Evolutionary conservation across 2,797 vertebrate genomes (phyloP), one percentile per base, ranked within the genome.

Genomic region (Pseudomugil gertrudae): DNA sequence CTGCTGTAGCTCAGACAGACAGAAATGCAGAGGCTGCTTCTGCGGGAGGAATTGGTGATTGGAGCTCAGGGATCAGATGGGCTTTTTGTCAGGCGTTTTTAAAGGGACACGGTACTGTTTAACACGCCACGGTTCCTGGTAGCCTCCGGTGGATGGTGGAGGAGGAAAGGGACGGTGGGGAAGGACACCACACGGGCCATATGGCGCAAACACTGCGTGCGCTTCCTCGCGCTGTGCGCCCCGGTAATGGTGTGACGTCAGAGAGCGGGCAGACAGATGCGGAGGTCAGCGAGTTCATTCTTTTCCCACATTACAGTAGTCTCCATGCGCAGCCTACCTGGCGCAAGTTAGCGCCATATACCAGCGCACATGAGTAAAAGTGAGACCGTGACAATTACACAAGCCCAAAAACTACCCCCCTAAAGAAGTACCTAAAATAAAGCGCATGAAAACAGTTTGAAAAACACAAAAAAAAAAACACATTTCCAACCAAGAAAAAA

Each of bases 61-160:
- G 95, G 95, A 95, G 95, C 93, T 91, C 89, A 36, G 92, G 93
- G 94, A 95, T 95, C 95, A 95, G 91, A 94, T 95, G 95, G 95
- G 93, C 93, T 94, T 92, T 93, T 94, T 94, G 95, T 94, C 92
- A 90, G 92, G 91, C 85, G 90, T 57, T 94, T 85, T 96, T 95
- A 96, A 95, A 96, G 95, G 90, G 95, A 94, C 95, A 95, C 87
- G 81, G 83, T 87, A 86, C 89, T 84, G 76, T 85, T 89, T 87
- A 19, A 80, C 76, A 83, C 45, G 62, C 5, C 52, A 63, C 67
- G 48, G 79, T 79, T 73, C 74, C 76, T 79, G 67, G 9, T 21
- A 47, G 74, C 30, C 48, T 63, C 66, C 63, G 29, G 9, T 32
- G 21, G 13, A 24, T 33, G 30, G 54, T 4, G 32, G 45, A 35